Conservation (phyloP, 2,797 vertebrate species). For the Alauda arvensis region DNA sequence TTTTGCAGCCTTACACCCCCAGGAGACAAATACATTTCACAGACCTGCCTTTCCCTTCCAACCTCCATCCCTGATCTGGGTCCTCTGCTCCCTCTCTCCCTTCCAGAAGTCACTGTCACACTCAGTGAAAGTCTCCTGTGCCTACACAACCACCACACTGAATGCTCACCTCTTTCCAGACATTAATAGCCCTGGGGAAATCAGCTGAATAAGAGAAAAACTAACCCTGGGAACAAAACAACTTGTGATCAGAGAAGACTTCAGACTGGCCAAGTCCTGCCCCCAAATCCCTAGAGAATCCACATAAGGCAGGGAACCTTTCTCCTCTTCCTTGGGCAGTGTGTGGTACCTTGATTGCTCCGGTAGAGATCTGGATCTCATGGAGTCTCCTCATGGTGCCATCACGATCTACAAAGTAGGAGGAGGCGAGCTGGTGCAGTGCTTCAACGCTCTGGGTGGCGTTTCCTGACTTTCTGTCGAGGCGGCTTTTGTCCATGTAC, state of each 20-base stretch:
- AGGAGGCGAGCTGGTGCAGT: conserved; percentile 95
- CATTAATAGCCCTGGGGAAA: neutral
- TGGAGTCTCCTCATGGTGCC: conserved; percentile 98
- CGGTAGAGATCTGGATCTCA: conserved; percentile 97
- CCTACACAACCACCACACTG: neutral
- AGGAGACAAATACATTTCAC: neutral
- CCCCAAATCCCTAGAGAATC: neutral
- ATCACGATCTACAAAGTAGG: conserved; percentile 97
- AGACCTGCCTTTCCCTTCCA: neutral
- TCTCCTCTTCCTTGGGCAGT: neutral
- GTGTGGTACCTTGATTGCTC: conserved; percentile 90
- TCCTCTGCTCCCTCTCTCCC: neutral
- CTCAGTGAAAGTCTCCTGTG: neutral
- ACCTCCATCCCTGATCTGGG: neutral
- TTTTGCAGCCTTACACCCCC: neutral
- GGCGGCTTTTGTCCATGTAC: conserved; percentile 97
- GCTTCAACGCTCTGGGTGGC: conserved; percentile 95
- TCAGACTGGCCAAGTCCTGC: neutral
- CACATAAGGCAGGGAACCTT: neutral
- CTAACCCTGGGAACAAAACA: neutral
- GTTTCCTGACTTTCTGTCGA: conserved; percentile 92
- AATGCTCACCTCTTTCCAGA: neutral
- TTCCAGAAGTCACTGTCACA: neutral
- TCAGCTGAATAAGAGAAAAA: neutral
- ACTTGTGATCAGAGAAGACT: neutral